Base-by-base conservation (phyloP, 2,113 vertebrate species). In the Heterotis niloticus region DNA sequence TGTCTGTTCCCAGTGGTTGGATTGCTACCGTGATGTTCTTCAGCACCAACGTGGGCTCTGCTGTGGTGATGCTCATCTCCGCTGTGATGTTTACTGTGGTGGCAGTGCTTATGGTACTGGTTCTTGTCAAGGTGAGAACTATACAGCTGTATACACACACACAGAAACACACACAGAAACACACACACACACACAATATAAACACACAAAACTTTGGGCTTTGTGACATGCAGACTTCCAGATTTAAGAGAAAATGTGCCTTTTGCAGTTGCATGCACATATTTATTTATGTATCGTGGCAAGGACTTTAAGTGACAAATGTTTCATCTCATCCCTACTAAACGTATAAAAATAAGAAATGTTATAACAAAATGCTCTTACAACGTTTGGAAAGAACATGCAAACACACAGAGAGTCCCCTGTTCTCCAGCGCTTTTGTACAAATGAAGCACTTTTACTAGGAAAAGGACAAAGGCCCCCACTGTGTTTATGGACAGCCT, bases 1-100 rank as follows among this genome's bases (percentile, higher is more conserved):
- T 80, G 80, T 59, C 76, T 85, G 78, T 76, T 60, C 24, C 26
- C 86, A 99, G 97, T 1, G 97, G 97, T 34, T 99, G 97, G 97
- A 83, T 98, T 81, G 92, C 92, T 0, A 93, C 96, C 0, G 75
- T 95, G 34, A 23, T 78, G 0, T 95, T 95, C 90, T 98, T 98
- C 82, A 70, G 82, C 79, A 59, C 10, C 7, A 98, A 52, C 0
- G 80, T 91, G 0, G 95, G 92, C 51, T 94, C 96, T 0, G 96
- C 91, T 7, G 89, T 98, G 82, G 88, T 99, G 85, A 98, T 98
- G 97, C 92, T 98, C 18, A 87, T 98, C 68, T 91, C 96, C 0
- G 86, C 94, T 81, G 73, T 97, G 72, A 92, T 98, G 91, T 98
- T 99, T 84, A 95, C 96, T 0, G 0, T 93, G 79, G 89, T 93